Percentiles rank a stretch among this genome's conserved stretches.
Evolutionary conservation across 64 coral and sea anemone species (phyloP).

Genomic region (Porites australiensis): DNA sequence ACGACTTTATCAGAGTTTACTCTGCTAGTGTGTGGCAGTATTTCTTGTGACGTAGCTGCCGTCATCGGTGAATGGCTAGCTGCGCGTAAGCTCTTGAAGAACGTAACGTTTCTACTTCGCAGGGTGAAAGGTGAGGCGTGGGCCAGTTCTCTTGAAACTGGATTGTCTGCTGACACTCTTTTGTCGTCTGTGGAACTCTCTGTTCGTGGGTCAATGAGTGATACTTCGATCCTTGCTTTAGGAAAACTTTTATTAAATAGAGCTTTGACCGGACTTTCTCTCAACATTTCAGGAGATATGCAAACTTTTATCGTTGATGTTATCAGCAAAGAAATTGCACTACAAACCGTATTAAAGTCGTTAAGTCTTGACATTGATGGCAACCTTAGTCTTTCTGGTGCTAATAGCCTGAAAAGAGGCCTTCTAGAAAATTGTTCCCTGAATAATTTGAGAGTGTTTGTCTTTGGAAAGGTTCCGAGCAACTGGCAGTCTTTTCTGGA

Average conservation of each 20-base stretch:
- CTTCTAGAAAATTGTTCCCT: not conserved
- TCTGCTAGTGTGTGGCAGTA: not conserved
- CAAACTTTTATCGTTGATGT: not conserved
- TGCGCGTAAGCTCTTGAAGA: not conserved
- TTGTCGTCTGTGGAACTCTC: not conserved
- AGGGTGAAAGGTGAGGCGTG: not conserved
- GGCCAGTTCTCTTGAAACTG: not conserved
- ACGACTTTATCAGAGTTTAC: not conserved
- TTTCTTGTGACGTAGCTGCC: not conserved
- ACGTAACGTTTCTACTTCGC: not conserved
- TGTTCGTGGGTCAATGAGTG: not conserved
- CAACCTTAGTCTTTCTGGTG: not conserved
- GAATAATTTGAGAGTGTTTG: not conserved
- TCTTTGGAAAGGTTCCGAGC: not conserved
- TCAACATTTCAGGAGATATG: conserved; percentile 3
- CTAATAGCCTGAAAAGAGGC: not conserved
- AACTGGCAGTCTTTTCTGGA: not conserved
- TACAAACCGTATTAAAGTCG: not conserved
- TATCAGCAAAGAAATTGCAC: not conserved
- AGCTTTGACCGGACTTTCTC: not conserved
- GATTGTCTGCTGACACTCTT: not conserved
- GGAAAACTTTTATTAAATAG: not conserved
- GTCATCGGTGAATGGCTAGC: not conserved
- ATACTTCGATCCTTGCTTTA: not conserved
- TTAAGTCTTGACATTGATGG: not conserved